These are phyloP conservation scores for Tringa solitaria DNA, from an alignment of 2,113 vertebrate genomes.

Conservation along the genomic window DNA sequence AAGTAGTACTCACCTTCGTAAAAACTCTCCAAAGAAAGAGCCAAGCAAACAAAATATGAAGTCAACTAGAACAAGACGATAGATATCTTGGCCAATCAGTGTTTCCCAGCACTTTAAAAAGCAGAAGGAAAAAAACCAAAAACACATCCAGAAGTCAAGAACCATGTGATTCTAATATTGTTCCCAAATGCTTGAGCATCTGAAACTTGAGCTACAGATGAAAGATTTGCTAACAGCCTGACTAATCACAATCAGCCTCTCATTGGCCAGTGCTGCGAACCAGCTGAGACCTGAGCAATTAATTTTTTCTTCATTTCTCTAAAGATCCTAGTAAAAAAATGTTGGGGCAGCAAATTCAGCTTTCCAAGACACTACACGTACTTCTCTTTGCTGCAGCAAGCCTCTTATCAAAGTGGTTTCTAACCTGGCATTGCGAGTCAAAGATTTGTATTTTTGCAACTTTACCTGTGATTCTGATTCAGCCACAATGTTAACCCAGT, in stretches of 20 bases:
- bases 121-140: not conserved
- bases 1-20: slow-evolving; percentile 81
- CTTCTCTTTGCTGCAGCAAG: not conserved
- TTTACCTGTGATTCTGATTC: slow-evolving; percentile 61
- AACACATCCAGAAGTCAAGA: not conserved
- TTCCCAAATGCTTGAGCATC: not conserved
- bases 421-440: not conserved
- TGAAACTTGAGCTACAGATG: not conserved
- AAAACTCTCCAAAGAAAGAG: slow-evolving; percentile 92
- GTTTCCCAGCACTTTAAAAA: slow-evolving; percentile 91
- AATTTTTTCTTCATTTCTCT: not conserved
- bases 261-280: not conserved
- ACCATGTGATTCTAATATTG: not conserved
- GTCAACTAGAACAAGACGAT: slow-evolving; percentile 88
- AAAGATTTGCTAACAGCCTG: not conserved
- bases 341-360: not conserved
- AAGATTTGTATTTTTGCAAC: not conserved
- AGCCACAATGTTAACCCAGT: slow-evolving; percentile 85
- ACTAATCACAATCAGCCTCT: not conserved
- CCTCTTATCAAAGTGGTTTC: not conserved
- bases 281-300: not conserved
- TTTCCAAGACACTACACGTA: not conserved
- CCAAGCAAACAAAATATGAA: slow-evolving; percentile 90
- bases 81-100: slow-evolving; percentile 89
- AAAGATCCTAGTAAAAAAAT: not conserved